Conservation (phyloP, 2,113 vertebrate genomes). For the human (Homo sapiens) region DNA sequence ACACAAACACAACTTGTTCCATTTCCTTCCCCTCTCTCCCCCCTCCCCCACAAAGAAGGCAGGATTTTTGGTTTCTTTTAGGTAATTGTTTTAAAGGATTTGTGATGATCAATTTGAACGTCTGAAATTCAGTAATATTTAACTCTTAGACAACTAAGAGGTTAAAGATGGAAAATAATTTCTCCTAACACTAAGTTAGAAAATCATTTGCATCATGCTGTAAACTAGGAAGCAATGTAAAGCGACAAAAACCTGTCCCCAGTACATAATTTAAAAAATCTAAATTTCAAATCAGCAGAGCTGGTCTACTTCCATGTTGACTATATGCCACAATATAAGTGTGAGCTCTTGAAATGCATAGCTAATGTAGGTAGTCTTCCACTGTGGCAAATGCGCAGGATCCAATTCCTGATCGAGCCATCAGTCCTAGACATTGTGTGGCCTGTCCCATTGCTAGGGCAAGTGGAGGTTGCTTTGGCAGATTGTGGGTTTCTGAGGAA, state of each 20-base stretch:
- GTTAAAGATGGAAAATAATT: conserved; percentile 87
- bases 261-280: conserved; percentile 87
- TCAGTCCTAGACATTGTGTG: conserved; percentile 96
- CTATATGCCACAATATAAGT: conserved; percentile 73
- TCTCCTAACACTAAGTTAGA: conserved; percentile 91
- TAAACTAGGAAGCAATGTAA: conserved; percentile 95
- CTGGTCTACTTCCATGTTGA: conserved; percentile 83
- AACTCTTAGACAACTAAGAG: conserved; percentile 88
- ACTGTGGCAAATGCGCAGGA: conserved; percentile 98
- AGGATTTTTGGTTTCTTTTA: conserved; percentile 85
- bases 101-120: conserved; percentile 81
- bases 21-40: conserved; percentile 65
- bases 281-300: conserved; percentile 87
- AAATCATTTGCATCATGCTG: conserved; percentile 95
- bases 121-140: conserved; percentile 84
- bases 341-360: conserved; percentile 81
- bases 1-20: conserved; percentile 82
- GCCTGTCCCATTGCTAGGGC: conserved; percentile 97
- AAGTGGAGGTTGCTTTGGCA: conserved; percentile 99
- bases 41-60: conserved; percentile 77
- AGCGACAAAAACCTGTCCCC: conserved; percentile 91
- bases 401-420: conserved; percentile 96
- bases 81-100: conserved; percentile 82
- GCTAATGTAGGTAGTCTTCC: conserved; percentile 98
- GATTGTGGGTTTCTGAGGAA: conserved; percentile 95